Base-by-base conservation (phyloP, 1,140 invertebrate species). In the Zaprionus davidi region DNA sequence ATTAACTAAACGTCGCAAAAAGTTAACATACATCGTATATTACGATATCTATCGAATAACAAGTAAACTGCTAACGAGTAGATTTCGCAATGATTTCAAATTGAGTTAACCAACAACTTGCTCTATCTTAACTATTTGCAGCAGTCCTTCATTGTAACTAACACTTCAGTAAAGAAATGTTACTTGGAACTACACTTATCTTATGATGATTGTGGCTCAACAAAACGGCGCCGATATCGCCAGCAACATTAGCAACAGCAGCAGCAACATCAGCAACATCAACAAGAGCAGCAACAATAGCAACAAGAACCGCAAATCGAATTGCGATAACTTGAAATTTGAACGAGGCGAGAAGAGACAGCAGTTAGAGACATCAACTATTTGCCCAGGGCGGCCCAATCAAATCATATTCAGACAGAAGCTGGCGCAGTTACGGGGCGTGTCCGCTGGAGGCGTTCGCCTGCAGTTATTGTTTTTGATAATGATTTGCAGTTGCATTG, bases 401-500 rank as follows among this genome's bases (percentile, higher is more conserved):
- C 58, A 64, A 71, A 58, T 44, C 26, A 59, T 59, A 69, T 44
- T 69, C 51, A 62, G 65, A 51, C 71, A 63, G 71, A 88, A 90
- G 59, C 78, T 88, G 85, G 85, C 81, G 72, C 53, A 60, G 13
- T 65, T 75, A 31, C 55, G 71, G 44, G 49, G 34, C 62, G 76
- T 67, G 53, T 64, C 67, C 20, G 38, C 41, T 15, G 65, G 71
- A 55, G 76, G 79, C 60, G 28, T 41, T 24, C 57, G 65, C 66
- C 17, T 68, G 56, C 65, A 31, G 55, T 53, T 24, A 12, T 17
- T 88, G 22, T 70, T 81, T 44, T 78, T 86, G 77, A 64, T 90
- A 34, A 44, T 92, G 44, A 58, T 91, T 3, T 46, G 81, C 83
- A 92, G 88, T 57, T 92, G 88, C 69, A 88, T 92, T 67, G 91